Evolutionary conservation across 23 tunicate genomes (phyloP), one percentile per base, ranked within the genome.

Genomic region (Diplosoma virens): DNA sequence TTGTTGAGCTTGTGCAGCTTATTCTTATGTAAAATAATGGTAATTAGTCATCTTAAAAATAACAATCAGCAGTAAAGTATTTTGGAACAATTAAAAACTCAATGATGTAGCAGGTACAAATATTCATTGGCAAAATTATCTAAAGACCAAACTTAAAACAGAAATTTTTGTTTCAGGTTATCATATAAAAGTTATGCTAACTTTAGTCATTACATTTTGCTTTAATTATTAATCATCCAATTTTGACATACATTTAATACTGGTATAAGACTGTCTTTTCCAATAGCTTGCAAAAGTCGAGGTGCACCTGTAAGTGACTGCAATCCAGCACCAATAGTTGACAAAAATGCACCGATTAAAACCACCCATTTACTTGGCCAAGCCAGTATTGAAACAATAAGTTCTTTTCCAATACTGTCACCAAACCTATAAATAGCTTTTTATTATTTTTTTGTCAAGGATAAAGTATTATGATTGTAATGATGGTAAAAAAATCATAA

Each of bases 231-330:
- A n/a, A n/a, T 41, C 14, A 9, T 41, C 11, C 50, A 41, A 41
- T 41, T 55, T 55, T 16, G 24, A 20, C 52, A 22, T 32, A 92
- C 97, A 66, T 76, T 71, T 50, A 87, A 58, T 32, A 83, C 58
- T 3, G 95, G 99, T 1, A 94, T 83, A 33, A 94, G 79, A 36
- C 71, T 76, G 71, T 94, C 99, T 47, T 94, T 88, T 3, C 95
- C 95, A 36, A 94, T 94, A 47, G 99, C 99, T 68, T 94, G 99
- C 56, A 94, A 46, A 29, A 94, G 65, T 3, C 99, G 84, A 37
- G 99, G 99, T 16, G 99, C 99, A 0, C 99, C 99, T 16, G 92
- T 85, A 1, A 94, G 79, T 1, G 99, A 94, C 47, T 94, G 99
- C 68, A 94, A 66, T 11, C 99, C 99, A 17, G 99, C 99, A 1